Conservation (phyloP, 2,113 vertebrate genomes). For the Leiothrix lutea region DNA sequence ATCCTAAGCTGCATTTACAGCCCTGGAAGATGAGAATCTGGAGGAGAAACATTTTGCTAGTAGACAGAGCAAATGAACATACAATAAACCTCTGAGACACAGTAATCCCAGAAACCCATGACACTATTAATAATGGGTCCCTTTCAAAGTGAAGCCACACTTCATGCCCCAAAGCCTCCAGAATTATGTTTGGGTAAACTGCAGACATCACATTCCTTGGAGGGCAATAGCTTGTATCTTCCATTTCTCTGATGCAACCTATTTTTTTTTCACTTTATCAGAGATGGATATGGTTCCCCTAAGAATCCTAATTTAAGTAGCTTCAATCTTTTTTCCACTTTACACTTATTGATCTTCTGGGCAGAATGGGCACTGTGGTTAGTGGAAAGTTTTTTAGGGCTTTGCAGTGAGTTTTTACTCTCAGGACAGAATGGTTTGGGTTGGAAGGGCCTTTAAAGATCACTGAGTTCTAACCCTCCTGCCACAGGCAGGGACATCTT, state of each 20-base stretch:
- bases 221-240: slow-evolving; percentile 28
- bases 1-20: slow-evolving; percentile 33
- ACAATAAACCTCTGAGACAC: slow-evolving; percentile 53
- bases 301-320: slow-evolving; percentile 42
- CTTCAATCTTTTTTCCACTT: slow-evolving; percentile 44
- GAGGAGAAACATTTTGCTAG: slow-evolving; percentile 43
- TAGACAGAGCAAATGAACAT: slow-evolving; percentile 55
- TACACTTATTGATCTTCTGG: slow-evolving; percentile 40
- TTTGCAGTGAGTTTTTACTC: slow-evolving; percentile 11
- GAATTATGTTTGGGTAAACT: slow-evolving; percentile 52
- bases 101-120: slow-evolving; percentile 51
- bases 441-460: not conserved
- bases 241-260: slow-evolving; percentile 9
- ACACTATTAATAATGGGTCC: slow-evolving; percentile 56
- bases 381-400: not conserved
- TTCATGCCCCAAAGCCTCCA: slow-evolving; percentile 46
- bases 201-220: slow-evolving; percentile 40
- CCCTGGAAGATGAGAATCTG: slow-evolving; percentile 33
- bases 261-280: slow-evolving; percentile 1
- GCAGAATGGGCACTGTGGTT: not conserved
- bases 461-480: not conserved
- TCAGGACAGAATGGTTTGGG: not conserved
- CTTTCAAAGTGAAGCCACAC: slow-evolving; percentile 36
- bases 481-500: not conserved
- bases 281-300: slow-evolving; percentile 35